Conservation (phyloP, 2,888 invertebrate genomes). For the Xestia c-nigrum region DNA sequence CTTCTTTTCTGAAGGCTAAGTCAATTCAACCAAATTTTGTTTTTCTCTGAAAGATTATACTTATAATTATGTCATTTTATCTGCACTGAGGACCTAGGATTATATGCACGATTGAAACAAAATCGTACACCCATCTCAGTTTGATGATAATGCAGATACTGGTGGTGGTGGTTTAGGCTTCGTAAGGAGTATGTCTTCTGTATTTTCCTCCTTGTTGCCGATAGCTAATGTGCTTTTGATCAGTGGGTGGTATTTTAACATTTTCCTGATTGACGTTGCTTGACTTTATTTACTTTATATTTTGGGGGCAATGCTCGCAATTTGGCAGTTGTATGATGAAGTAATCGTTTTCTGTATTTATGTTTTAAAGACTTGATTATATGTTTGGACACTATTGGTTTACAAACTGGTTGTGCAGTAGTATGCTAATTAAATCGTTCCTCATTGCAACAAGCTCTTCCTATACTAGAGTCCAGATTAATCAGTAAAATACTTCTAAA, state of each 20-base stretch:
- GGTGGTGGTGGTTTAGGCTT: neutral
- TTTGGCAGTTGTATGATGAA: conserved; percentile 65
- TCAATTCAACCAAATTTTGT: no score
- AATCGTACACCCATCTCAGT: neutral
- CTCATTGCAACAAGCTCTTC: neutral
- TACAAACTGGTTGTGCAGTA: neutral
- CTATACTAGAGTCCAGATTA: neutral
- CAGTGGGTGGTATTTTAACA: conserved; percentile 71
- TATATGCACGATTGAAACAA: neutral
- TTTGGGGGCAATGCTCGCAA: conserved; percentile 66
- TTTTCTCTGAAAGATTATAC: no score
- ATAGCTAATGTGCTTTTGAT: conserved; percentile 72
- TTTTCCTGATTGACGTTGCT: conserved; percentile 68
- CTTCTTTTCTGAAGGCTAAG: neutral
- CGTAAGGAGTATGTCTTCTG: conserved; percentile 42
- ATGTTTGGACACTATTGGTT: conserved; percentile 13
- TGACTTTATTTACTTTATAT: conserved; percentile 65
- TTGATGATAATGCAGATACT: neutral
- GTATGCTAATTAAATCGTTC: neutral
- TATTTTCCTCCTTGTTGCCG: conserved; percentile 41
- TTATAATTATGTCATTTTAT: no score
- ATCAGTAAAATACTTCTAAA: neutral
- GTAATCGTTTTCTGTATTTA: conserved; percentile 40
- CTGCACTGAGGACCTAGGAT: neutral
- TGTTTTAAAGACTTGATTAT: conserved; percentile 41